phyloP scores from a whole-genome alignment of 1,140 invertebrate species.

The Caenorhabditis inopinata region DNA sequence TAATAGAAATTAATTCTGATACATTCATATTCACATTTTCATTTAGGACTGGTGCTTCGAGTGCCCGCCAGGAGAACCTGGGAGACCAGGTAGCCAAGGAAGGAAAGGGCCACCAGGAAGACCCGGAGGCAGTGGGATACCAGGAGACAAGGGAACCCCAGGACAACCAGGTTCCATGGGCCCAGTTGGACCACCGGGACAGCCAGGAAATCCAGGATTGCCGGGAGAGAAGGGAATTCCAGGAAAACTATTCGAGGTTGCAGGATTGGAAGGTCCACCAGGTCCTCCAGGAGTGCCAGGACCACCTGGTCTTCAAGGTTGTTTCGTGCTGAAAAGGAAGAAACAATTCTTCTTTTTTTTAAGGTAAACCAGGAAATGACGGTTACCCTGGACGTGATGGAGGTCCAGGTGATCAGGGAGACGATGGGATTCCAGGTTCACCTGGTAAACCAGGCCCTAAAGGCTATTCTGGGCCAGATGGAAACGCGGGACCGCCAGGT shows the following conservation, averaged over 20 bases:
- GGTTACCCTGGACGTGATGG: not conserved
- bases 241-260: not conserved
- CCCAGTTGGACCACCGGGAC: not conserved
- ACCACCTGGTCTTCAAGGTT: constrained; percentile 4
- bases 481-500: not conserved
- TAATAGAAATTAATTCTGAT: no score
- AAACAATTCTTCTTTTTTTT: no score
- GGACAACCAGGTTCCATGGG: not conserved
- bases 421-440: not conserved
- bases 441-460: not conserved
- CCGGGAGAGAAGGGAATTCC: constrained; percentile 1
- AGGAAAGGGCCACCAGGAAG: not conserved
- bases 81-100: not conserved
- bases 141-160: not conserved
- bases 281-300: not conserved
- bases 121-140: not conserved
- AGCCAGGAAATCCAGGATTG: not conserved
- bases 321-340: no score
- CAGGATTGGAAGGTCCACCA: not conserved
- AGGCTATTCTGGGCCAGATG: constrained; percentile 1
- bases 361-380: not conserved
- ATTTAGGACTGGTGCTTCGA: constrained; percentile 1
- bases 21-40: no score
- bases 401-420: not conserved
- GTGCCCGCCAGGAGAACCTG: not conserved